Evolutionary conservation across 30 jellyfish, hydroid and myxozoan genomes (phyloP).

Genomic region (Euphysa ruthae): DNA sequence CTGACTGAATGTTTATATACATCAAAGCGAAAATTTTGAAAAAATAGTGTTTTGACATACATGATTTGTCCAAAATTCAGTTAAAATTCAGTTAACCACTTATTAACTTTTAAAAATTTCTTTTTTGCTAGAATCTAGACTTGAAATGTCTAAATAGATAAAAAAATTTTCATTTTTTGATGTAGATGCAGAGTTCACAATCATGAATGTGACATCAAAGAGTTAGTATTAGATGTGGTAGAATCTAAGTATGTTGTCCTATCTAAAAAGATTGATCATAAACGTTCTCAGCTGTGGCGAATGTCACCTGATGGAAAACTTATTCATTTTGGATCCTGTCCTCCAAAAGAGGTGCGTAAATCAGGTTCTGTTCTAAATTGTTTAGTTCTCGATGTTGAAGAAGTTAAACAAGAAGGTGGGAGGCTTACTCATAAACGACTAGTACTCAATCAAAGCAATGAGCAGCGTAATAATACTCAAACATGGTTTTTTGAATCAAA

Average conservation of each 20-base stretch:
- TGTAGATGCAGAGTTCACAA: not conserved
- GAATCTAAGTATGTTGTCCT: conserved; percentile 58
- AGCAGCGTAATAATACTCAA: conserved; percentile 64
- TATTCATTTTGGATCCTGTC: conserved; percentile 75
- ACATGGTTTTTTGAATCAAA: conserved; percentile 86
- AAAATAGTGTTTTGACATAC: too few species aligned
- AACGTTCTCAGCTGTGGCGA: conserved; percentile 90
- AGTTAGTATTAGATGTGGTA: conserved; percentile 84
- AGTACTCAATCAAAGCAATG: conserved; percentile 55
- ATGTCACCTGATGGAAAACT: conserved; percentile 81
- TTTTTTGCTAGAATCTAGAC: too few species aligned
- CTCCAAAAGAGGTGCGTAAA: conserved; percentile 61
- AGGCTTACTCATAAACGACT: conserved; percentile 53
- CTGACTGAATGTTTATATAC: too few species aligned
- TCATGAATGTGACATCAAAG: not conserved
- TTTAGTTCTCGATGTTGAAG: conserved; percentile 63
- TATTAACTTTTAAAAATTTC: too few species aligned
- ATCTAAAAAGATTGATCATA: conserved; percentile 58
- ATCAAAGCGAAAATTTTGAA: too few species aligned
- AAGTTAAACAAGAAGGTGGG: conserved; percentile 18
- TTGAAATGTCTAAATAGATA: too few species aligned
- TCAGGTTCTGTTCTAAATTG: conserved; percentile 33
- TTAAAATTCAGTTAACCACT: too few species aligned
- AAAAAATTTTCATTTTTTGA: not conserved
- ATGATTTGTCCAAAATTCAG: too few species aligned